Percentiles rank a stretch among this genome's conserved stretches.
Evolutionary conservation across 2,888 invertebrate species (phyloP).

Genomic region (Desoria tigrina): DNA sequence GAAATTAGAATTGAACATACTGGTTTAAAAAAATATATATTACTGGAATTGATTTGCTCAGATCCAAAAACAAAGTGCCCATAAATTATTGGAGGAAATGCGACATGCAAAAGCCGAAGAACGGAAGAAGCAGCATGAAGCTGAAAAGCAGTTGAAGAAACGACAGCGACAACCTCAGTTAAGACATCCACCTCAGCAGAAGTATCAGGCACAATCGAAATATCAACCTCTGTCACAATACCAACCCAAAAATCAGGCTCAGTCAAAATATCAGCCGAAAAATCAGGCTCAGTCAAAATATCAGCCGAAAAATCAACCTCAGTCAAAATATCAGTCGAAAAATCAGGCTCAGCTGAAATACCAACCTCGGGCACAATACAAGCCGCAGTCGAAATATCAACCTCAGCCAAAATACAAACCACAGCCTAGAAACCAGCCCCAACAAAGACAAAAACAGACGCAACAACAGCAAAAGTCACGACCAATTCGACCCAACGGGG

Average conservation of each 20-base stretch:
- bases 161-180: too few relatives aligned
- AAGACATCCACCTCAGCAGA: too few relatives aligned
- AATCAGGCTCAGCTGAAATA: too few relatives aligned
- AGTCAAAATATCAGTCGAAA: background rate
- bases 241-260: too few relatives aligned
- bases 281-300: background rate
- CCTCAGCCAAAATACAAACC: background rate
- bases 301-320: background rate
- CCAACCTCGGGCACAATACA: background rate
- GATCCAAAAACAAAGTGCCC: background rate
- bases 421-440: background rate
- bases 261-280: background rate
- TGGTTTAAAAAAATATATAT: background rate
- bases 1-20: too few relatives aligned
- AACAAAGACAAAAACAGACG: background rate
- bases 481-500: background rate
- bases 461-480: background rate
- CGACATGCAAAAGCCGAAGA: background rate
- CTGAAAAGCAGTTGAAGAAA: too few relatives aligned
- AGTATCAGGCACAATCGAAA: background rate
- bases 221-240: background rate
- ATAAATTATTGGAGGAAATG: slow-evolving; percentile 1
- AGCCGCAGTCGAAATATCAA: background rate
- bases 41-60: background rate
- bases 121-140: slow-evolving; percentile 2